Conservation (phyloP, 1,140 invertebrate genomes). For the Orchesella cincta region DNA sequence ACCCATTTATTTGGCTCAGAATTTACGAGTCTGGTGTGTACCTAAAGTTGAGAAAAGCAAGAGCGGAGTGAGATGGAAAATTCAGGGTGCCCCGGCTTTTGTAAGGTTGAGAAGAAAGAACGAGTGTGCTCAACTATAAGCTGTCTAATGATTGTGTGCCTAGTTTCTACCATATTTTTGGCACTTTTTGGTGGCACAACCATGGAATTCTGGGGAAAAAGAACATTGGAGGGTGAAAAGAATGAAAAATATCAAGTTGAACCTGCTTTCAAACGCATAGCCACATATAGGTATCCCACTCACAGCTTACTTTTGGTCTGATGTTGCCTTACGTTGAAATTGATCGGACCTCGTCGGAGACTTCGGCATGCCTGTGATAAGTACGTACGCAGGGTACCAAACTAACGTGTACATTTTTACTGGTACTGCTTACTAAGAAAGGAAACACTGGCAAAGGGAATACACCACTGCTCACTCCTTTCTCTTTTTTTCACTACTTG, state of each 20-base stretch:
- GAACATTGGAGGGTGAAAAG: neutral
- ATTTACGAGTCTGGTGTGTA: slow-evolving; percentile 5
- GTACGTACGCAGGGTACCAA: neutral
- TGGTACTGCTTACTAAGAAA: too few relatives aligned
- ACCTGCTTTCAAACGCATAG: neutral
- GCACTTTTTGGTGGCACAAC: neutral
- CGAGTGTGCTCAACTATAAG: too few relatives aligned
- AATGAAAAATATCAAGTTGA: neutral
- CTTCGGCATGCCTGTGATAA: slow-evolving; percentile 3
- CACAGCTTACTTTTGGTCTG: neutral
- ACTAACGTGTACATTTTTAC: too few relatives aligned
- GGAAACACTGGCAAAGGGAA: too few relatives aligned
- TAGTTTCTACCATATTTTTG: neutral
- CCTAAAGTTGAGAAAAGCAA: neutral
- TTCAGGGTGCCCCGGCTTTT: too few relatives aligned
- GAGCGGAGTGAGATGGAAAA: neutral
- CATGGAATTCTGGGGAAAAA: neutral
- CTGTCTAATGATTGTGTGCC: neutral
- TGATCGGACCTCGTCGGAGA: slow-evolving; percentile 13
- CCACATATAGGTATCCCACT: neutral
- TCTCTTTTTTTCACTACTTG: too few relatives aligned
- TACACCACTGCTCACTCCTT: too few relatives aligned
- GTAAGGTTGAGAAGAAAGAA: too few relatives aligned
- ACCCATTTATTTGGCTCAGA: neutral
- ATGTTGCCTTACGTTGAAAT: slow-evolving; percentile 9